Evolutionary conservation across 1,140 invertebrate genomes (phyloP).

Genomic region (Anastrepha ludens): DNA sequence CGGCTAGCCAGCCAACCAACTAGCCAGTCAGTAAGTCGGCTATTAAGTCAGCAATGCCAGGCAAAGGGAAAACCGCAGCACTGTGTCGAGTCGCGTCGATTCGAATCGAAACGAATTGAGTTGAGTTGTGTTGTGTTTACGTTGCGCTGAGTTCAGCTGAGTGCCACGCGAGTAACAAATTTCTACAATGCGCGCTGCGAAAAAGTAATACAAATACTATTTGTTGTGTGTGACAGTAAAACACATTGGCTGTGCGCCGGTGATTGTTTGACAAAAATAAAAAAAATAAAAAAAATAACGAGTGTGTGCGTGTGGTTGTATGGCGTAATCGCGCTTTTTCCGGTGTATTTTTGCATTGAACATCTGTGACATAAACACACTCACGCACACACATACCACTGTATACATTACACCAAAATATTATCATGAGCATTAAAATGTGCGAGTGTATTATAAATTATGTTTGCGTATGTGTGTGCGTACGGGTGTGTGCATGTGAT

Average conservation of each 20-base stretch:
- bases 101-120: constrained; percentile 32
- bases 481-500: background rate
- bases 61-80: constrained; percentile 1
- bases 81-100: background rate
- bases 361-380: constrained; percentile 26
- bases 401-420: background rate
- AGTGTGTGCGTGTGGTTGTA: background rate
- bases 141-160: background rate
- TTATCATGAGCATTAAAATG: background rate
- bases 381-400: constrained; percentile 49
- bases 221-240: constrained; percentile 3
- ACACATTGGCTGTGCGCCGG: background rate
- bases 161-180: constrained; percentile 31
- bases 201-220: constrained; percentile 4
- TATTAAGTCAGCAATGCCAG: constrained; percentile 5
- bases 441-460: constrained; percentile 1
- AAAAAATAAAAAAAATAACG: background rate
- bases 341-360: constrained; percentile 23
- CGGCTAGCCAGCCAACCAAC: background rate
- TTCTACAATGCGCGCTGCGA: background rate
- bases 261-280: background rate
- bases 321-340: constrained; percentile 9
- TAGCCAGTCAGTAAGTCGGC: background rate
- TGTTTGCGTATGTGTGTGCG: background rate
- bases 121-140: constrained; percentile 5